Conservation (phyloP, 2,113 vertebrate genomes). For the Cygnus atratus region DNA sequence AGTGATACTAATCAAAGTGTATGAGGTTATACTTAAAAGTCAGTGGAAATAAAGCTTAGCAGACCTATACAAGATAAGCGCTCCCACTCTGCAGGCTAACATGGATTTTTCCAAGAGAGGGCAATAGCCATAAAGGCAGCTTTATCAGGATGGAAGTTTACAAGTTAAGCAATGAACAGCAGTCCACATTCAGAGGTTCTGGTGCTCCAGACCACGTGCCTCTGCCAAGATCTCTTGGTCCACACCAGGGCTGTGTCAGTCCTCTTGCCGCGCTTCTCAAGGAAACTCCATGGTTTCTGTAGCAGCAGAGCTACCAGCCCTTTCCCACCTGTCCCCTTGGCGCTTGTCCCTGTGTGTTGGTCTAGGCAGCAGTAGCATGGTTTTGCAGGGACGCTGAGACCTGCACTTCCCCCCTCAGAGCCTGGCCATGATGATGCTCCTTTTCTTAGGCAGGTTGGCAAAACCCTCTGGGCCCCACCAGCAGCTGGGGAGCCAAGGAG, state of each 20-base stretch:
- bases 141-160: background rate
- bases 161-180: background rate
- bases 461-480: background rate
- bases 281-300: background rate
- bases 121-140: background rate
- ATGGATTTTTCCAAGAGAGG: background rate
- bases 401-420: background rate
- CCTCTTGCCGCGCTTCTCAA: background rate
- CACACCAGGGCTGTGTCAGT: background rate
- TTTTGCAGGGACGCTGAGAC: background rate
- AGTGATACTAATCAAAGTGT: background rate
- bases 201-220: rapidly evolving
- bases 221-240: background rate
- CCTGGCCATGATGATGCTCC: background rate
- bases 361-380: background rate
- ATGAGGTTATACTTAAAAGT: background rate
- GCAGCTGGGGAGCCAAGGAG: background rate
- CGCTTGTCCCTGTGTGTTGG: rapidly evolving
- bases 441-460: background rate
- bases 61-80: background rate
- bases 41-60: background rate
- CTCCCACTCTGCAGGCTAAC: background rate
- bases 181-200: background rate
- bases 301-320: background rate
- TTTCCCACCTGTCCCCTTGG: rapidly evolving